These are phyloP conservation scores for Pandemis cinnamomeana DNA, from an alignment of 2,888 invertebrate genomes.

Conservation along the genomic window DNA sequence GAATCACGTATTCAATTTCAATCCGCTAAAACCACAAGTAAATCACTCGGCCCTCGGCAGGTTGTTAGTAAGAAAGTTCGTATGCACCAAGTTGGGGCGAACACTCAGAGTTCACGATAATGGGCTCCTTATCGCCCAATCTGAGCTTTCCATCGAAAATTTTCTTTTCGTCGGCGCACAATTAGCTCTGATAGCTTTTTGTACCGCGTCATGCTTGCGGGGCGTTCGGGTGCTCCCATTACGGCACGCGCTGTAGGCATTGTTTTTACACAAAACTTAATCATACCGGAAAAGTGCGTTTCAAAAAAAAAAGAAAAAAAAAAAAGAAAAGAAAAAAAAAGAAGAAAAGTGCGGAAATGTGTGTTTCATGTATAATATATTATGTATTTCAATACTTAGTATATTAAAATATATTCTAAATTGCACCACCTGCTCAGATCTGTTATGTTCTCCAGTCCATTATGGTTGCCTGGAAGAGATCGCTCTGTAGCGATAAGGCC, in stretches of 20 bases:
- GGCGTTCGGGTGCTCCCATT: constrained; percentile 13
- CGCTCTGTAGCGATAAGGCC: too few relatives aligned
- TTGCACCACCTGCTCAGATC: too few relatives aligned
- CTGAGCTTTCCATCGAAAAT: constrained; percentile 70
- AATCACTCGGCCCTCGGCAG: background rate
- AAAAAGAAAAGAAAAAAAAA: too few relatives aligned
- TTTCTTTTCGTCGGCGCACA: constrained; percentile 79
- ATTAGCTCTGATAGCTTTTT: constrained; percentile 80
- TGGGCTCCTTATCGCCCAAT: constrained; percentile 74
- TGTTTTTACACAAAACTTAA: background rate
- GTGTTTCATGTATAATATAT: too few relatives aligned
- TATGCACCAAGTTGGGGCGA: constrained; percentile 68
- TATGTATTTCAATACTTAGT: too few relatives aligned
- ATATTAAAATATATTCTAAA: too few relatives aligned
- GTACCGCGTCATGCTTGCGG: constrained; percentile 57
- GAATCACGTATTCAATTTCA: too few relatives aligned
- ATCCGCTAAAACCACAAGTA: background rate
- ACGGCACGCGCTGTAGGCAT: background rate
- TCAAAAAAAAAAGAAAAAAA: too few relatives aligned
- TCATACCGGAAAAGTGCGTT: too few relatives aligned
- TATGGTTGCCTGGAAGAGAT: too few relatives aligned
- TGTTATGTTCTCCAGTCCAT: too few relatives aligned
- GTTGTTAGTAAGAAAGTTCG: constrained; percentile 43
- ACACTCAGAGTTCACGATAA: constrained; percentile 73
- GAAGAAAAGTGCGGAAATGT: too few relatives aligned